Evolutionary conservation across 2,888 invertebrate species (phyloP).

Genomic region (Agrenia bidenticulata): DNA sequence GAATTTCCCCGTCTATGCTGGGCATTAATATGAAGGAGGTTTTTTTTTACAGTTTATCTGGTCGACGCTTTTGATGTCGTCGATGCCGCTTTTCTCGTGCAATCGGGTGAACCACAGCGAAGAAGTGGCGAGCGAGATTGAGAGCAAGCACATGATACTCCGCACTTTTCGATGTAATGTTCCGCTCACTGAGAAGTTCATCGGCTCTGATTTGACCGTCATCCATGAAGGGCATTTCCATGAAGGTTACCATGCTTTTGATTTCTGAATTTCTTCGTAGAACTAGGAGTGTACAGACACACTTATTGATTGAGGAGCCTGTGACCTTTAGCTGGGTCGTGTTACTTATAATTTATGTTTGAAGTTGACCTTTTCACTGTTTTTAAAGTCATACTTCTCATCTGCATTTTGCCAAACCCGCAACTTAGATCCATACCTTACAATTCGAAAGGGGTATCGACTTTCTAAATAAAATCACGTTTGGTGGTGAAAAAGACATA

Average conservation of each 20-base stretch:
- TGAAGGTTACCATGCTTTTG: constrained; percentile 5
- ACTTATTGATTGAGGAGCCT: no score
- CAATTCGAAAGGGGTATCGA: no score
- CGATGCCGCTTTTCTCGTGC: constrained; percentile 2
- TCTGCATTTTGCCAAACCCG: no score
- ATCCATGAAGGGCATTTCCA: constrained; percentile 16
- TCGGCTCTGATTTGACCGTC: neutral
- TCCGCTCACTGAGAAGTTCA: neutral
- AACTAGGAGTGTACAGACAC: no score
- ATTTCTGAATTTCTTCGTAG: no score
- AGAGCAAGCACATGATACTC: constrained; percentile 1
- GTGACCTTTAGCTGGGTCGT: no score
- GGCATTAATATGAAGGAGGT: neutral
- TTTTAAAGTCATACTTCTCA: no score
- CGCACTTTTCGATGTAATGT: neutral
- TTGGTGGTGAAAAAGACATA: no score
- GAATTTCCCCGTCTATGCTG: neutral
- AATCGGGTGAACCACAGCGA: constrained; percentile 13
- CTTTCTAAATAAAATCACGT: no score
- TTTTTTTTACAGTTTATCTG: constrained; percentile 1
- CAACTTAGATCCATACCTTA: no score
- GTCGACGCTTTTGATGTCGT: neutral
- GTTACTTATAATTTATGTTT: no score
- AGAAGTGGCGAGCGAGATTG: neutral
- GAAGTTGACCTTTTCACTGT: no score